Percentiles rank a stretch among this genome's conserved stretches.
Evolutionary conservation across 1,140 invertebrate genomes (phyloP).

Genomic region (Lysiphlebus fabarum): DNA sequence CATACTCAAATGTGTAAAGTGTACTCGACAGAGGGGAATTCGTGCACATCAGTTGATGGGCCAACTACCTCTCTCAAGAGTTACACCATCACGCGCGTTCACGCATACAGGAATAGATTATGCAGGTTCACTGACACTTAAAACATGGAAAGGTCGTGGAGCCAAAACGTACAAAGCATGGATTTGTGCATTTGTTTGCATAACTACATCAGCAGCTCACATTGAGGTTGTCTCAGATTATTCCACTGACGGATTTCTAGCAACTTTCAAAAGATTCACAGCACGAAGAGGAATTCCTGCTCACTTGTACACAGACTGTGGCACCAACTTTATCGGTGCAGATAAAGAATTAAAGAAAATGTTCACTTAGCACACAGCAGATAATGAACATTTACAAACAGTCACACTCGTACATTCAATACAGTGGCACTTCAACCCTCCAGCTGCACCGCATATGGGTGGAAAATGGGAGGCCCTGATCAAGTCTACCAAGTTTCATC

Average conservation of each 20-base stretch:
- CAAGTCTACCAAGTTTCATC: conserved; percentile 33
- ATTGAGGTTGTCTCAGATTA: conserved; percentile 31
- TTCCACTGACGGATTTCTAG: conserved; percentile 30
- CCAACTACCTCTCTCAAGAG: conserved; percentile 32
- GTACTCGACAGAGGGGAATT: conserved; percentile 1
- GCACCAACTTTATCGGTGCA: conserved; percentile 23
- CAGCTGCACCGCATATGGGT: conserved; percentile 35
- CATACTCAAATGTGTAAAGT: conserved; percentile 24
- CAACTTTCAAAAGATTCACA: conserved; percentile 33
- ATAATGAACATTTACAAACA: background rate
- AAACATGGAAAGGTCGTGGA: conserved; percentile 25
- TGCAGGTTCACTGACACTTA: conserved; percentile 35
- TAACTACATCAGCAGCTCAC: conserved; percentile 29
- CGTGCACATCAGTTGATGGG: conserved; percentile 35
- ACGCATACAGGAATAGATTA: conserved; percentile 34
- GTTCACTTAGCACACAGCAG: background rate
- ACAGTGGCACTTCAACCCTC: conserved; percentile 43
- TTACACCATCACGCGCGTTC: conserved; percentile 31
- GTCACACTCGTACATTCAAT: conserved; percentile 27
- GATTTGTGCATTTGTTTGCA: conserved; percentile 32
- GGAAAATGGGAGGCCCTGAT: conserved; percentile 42
- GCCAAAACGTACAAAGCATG: conserved; percentile 30
- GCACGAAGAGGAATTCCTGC: conserved; percentile 20
- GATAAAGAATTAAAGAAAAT: conserved; percentile 12
- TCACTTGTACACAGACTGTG: conserved; percentile 25